Evolutionary conservation across 2,113 vertebrate genomes (phyloP), one percentile per base, ranked within the genome.

Genomic region (Reinhardtius hippoglossoides): DNA sequence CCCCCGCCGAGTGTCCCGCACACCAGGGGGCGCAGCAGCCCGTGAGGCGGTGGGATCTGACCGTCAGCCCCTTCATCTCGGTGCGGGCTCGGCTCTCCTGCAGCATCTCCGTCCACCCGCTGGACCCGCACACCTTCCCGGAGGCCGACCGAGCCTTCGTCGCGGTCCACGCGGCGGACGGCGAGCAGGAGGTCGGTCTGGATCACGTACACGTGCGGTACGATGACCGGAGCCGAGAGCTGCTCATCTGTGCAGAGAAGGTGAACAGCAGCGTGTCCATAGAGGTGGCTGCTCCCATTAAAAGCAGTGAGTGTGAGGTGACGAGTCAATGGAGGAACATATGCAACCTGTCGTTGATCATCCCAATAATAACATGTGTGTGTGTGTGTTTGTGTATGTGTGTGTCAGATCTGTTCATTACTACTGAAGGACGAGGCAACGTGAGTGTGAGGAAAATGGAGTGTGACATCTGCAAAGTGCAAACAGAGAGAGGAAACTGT

Each of bases 361-460:
- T 12, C 37, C 9, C 37, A 9, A 40, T 10, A 40, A 40, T 40
- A 40, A 2, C 31, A 1, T 9, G 31, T 55, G 8, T 23, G 18
- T 55, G 21, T 35, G 31, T 35, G 31, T 8, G 31, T 35, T 6
- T 12, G 18, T 20, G 48, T 20, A n/a, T 55, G 52, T 23, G 9
- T 23, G 52, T 72, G 35, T 24, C 92, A 99, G 98, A 97, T 93
- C 90, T 99, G 72, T 92, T 96, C 82, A 96, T 99, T 81, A 95
- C 94, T 70, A 92, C 96, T 8, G 91, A 83, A 62, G 96, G 96
- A 26, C 83, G 90, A 73, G 96, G 96, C 57, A 94, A 89, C 0
- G 95, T 99, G 78, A 94, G 94, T 70, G 91, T 98, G 72, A 91
- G 95, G 89, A 94, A 96, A 66, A 95, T 98, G 93, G 96, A 98